A percentile compares a stretch with the other conserved stretches of the same genome.
Conservation (phyloP, 1,140 invertebrate genomes). For the Rhopalosiphum padi region DNA sequence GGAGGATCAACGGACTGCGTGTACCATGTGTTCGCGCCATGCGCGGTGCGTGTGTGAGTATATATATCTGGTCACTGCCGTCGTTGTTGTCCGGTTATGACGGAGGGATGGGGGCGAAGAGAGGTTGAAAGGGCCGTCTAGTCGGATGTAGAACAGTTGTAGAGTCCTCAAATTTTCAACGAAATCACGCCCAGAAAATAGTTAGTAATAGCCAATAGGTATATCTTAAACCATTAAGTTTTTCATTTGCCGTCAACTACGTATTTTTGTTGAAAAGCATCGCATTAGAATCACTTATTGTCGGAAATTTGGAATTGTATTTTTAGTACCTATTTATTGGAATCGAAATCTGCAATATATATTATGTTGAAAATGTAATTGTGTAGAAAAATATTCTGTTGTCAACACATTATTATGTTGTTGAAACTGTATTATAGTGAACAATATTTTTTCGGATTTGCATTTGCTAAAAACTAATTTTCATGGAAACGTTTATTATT, state of each 20-base stretch:
- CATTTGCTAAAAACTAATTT: too few species aligned
- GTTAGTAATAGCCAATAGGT: too few species aligned
- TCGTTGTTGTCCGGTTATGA: not conserved
- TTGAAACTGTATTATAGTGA: too few species aligned
- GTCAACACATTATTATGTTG: too few species aligned
- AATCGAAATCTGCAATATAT: not conserved
- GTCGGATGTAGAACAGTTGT: not conserved
- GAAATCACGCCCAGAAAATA: not conserved
- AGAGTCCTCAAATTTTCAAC: not conserved
- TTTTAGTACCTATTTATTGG: too few species aligned
- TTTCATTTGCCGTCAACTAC: too few species aligned
- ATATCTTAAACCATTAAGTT: too few species aligned
- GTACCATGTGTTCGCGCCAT: not conserved
- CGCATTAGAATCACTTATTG: too few species aligned
- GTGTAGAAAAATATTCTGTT: not conserved
- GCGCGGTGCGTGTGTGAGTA: not conserved
- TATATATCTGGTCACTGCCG: not conserved
- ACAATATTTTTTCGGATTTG: too few species aligned
- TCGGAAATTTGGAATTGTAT: too few species aligned
- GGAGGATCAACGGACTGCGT: conserved; percentile 29
- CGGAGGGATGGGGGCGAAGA: not conserved
- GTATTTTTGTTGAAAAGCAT: too few species aligned
- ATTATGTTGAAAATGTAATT: too few species aligned
- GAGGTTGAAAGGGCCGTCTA: not conserved
- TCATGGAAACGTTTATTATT: not conserved